A percentile compares a stretch with the other conserved stretches of the same genome.
These are phyloP conservation scores for Rhyacophila brunnea DNA, from an alignment of 1,140 invertebrate species.

Conservation along the genomic window DNA sequence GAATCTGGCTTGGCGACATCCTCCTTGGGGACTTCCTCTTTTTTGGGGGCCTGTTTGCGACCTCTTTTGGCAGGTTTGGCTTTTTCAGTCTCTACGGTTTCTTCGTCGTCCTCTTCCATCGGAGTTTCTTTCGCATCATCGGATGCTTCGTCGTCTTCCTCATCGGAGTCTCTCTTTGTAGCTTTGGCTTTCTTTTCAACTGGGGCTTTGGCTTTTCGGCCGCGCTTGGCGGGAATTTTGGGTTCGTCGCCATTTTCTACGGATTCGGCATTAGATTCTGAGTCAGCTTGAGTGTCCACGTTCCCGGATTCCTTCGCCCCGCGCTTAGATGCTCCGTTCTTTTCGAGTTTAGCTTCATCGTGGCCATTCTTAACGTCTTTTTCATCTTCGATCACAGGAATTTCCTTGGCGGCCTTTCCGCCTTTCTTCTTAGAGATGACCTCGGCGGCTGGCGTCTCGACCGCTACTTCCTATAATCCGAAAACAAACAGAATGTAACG, in stretches of 20 bases:
- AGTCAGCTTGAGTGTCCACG: neutral
- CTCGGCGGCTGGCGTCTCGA: constrained; percentile 1
- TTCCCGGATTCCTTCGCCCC: constrained; percentile 10
- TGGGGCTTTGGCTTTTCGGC: constrained; percentile 18
- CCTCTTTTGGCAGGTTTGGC: constrained; percentile 22
- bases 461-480: constrained; percentile 5
- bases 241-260: constrained; percentile 14
- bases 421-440: constrained; percentile 13
- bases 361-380: constrained; percentile 9
- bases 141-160: constrained; percentile 28
- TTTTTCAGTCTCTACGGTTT: constrained; percentile 14
- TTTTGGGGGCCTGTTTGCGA: constrained; percentile 13
- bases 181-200: constrained; percentile 12
- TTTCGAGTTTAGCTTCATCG: constrained; percentile 3
- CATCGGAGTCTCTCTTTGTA: constrained; percentile 9
- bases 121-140: constrained; percentile 31
- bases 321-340: constrained; percentile 21
- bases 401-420: constrained; percentile 18
- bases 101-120: constrained; percentile 25
- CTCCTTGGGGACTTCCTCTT: constrained; percentile 24
- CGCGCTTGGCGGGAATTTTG: constrained; percentile 17
- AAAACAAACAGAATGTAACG: neutral
- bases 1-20: constrained; percentile 35
- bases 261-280: constrained; percentile 1
- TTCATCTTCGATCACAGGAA: constrained; percentile 1